These are phyloP conservation scores for Sarcophaga subvicina DNA, from an alignment of 2,888 invertebrate genomes.

Conservation along the genomic window DNA sequence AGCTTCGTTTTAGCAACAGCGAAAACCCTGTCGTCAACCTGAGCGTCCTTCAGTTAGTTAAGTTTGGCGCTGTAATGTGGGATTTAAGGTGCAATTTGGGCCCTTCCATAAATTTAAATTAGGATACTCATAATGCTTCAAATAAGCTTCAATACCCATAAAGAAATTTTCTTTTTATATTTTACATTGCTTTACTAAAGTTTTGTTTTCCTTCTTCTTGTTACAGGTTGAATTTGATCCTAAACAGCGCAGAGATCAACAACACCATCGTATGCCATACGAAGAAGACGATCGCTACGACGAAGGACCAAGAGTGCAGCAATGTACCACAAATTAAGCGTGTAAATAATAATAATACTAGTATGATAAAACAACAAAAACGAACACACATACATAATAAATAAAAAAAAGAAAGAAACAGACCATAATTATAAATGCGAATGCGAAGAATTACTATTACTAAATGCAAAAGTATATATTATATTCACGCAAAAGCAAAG, in stretches of 20 bases:
- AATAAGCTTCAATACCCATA: too few relatives aligned
- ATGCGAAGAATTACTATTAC: constrained; percentile 40
- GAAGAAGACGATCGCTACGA: constrained; percentile 90
- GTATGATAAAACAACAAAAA: constrained; percentile 30
- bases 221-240: constrained; percentile 88
- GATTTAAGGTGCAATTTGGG: too few relatives aligned
- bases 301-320: constrained; percentile 86
- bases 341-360: constrained; percentile 43
- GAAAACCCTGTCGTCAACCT: too few relatives aligned
- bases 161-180: neutral
- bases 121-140: too few relatives aligned
- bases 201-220: constrained; percentile 49
- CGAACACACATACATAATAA: constrained; percentile 2
- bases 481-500: constrained; percentile 50
- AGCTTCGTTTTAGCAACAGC: too few relatives aligned
- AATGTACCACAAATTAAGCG: constrained; percentile 89
- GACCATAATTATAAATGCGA: neutral
- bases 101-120: too few relatives aligned
- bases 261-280: constrained; percentile 85
- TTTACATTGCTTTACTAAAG: neutral
- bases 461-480: constrained; percentile 49
- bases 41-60: too few relatives aligned
- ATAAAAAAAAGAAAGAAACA: neutral
- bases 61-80: too few relatives aligned
- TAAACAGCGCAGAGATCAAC: constrained; percentile 87